Percentiles rank a stretch among this genome's conserved stretches.
Evolutionary conservation across 2,797 vertebrate species (phyloP).

Genomic region (Alauda arvensis): DNA sequence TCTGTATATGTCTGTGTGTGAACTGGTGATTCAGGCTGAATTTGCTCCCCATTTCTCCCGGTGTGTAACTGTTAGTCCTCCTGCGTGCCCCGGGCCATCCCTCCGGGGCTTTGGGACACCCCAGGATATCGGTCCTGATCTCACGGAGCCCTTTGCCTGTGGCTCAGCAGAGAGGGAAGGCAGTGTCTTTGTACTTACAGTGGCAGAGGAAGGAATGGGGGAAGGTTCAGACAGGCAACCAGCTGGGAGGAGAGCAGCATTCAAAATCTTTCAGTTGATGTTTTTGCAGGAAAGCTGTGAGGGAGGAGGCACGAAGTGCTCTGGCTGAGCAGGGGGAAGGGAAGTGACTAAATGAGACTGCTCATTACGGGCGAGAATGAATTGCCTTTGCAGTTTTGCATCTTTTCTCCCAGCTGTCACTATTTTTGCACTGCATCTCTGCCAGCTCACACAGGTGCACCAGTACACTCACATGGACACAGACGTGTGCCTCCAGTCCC

Average conservation of each 20-base stretch:
- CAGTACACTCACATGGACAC: accelerated
- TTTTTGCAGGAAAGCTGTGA: neutral
- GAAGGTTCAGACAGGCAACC: neutral
- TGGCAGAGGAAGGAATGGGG: neutral
- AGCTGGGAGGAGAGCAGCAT: neutral
- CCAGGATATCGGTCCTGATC: neutral
- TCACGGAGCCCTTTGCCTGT: neutral
- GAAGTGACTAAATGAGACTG: neutral
- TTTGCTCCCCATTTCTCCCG: neutral
- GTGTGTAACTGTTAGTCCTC: accelerated
- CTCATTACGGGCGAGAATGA: neutral
- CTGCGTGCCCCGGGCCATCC: neutral
- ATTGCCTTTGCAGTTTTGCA: neutral
- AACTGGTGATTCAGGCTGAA: neutral
- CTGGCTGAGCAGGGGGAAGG: neutral
- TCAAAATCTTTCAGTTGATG: neutral
- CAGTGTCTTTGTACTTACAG: neutral
- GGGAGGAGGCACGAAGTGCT: neutral
- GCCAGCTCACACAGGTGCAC: neutral
- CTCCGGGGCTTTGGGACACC: neutral
- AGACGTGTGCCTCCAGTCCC: accelerated
- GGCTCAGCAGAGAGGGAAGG: neutral
- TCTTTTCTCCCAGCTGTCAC: neutral
- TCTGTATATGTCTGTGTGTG: too few species aligned
- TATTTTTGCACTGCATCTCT: neutral